Base-by-base conservation (phyloP, 1,140 invertebrate species). In the Piezodorus guildinii region DNA sequence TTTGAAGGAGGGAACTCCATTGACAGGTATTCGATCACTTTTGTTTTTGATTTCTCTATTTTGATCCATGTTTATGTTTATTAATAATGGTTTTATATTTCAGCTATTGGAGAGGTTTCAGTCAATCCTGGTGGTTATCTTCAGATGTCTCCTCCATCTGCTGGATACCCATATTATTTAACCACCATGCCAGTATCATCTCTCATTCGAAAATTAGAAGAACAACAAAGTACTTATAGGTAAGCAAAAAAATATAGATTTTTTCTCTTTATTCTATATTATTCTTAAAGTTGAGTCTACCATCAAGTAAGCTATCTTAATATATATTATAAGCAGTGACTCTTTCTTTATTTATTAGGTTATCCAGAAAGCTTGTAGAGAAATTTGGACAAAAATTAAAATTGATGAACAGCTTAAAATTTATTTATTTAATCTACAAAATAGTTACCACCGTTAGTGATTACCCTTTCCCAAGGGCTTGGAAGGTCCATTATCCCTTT, bases 81-180 rank as follows among this genome's bases (percentile, higher is more conserved):
- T 46, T 46, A 46, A n/a, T n/a, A 4, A 46, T 14, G 45, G 45
- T 4, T 46, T 46, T 46, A 6, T 21, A 49, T 66, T 66, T n/a
- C 21, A 68, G 67, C 52, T 19, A 60, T 68, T 59, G 87, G 87
- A 23, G 85, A 89, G 76, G 71, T 90, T 58, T 78, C 75, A 63
- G 73, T 78, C 19, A 69, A 70, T 27, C 75, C 76, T 62, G 74
- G 78, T 21, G 78, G 82, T 67, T 72, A 74, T 0, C 70, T 88
- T 59, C 79, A 80, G 69, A 76, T 88, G 69, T 84, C 86, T 72
- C 81, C 85, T 1, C 84, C 87, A 0, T 72, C 74, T 52, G 77
- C 83, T 71, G 85, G 84, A n/a, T 72, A 81, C 27, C 84, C 86
- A 16, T 80, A 86, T 67, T 88, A 84, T 70, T 74, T 89, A 25